Conservation (phyloP, 2,888 invertebrate species). For the Ptilodon capucinus region DNA sequence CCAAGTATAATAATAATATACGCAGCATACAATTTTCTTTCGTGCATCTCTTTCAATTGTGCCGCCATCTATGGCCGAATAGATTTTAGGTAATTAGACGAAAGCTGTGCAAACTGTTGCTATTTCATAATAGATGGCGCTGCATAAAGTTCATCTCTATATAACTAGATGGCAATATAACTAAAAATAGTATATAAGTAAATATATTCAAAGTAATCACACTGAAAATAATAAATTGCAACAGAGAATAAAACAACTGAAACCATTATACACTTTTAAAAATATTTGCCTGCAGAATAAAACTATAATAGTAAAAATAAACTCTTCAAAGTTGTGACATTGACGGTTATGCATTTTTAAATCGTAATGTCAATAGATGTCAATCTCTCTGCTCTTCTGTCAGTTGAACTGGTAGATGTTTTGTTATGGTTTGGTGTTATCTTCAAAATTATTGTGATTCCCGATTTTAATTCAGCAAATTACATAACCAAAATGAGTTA, state of each 20-base stretch:
- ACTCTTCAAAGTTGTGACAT: too few relatives aligned
- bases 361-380: too few relatives aligned
- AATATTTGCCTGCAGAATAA: too few relatives aligned
- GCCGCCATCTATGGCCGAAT: not conserved
- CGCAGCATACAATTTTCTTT: too few relatives aligned
- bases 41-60: too few relatives aligned
- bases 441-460: slow-evolving; percentile 24
- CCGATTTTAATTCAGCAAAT: slow-evolving; percentile 6
- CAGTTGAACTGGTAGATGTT: too few relatives aligned
- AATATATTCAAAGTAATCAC: too few relatives aligned
- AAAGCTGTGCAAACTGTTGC: not conserved
- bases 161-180: not conserved
- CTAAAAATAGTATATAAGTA: not conserved
- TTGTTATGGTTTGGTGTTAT: not conserved
- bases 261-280: too few relatives aligned
- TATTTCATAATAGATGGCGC: not conserved
- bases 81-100: not conserved
- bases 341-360: not conserved
- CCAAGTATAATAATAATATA: too few relatives aligned
- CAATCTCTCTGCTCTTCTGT: too few relatives aligned
- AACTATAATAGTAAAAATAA: too few relatives aligned
- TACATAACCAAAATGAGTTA: slow-evolving; percentile 22
- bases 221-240: not conserved
- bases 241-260: too few relatives aligned
- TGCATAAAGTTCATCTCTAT: not conserved